Evolutionary conservation across 2,113 vertebrate genomes (phyloP), one percentile per base, ranked within the genome.

Genomic region (Butorides virescens): DNA sequence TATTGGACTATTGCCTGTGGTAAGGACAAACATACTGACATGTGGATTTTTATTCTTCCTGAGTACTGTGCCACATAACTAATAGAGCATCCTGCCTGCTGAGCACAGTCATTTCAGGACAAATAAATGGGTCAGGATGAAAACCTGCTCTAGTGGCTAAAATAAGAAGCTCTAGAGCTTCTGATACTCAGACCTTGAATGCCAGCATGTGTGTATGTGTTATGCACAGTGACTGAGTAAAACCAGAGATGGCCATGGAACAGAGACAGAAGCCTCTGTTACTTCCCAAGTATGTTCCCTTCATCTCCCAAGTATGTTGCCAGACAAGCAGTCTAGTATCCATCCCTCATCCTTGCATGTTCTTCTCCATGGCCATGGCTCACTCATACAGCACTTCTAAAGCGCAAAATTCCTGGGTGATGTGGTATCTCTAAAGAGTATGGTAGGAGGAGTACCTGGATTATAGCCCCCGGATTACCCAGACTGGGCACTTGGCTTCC

Each of bases 1-100:
- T 99, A 99, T 85, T 99, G 99, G 99, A 99, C 99, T 95, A 99
- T 99, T 18, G 99, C 99, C 91, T 99, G 99, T 88, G 99, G 99
- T 99, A 98, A 97, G 99, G 93, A 86, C 55, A n/a, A 19, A 16
- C 17, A 8, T 44, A 42, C 32, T 49, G 58, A 52, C 37, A 7
- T 15, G 37, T 21, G 68, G 58, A 12, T 46, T 88, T 86, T 76
- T 70, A 17, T 65, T 77, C 47, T 84, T 61, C 36, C 59, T 92
- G 71, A 34, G 22, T 56, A 21, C 46, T 61, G 36, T 92, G 37
- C 44, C 47, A 55, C 13, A 6, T 37, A 85, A 25, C 55, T 84
- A 49, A 59, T 5, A 68, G 68, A 92, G 47, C 61, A 58, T 88
- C 56, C 46, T 90, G 59, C 59, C 47, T 78, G 42, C 92, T 77